Base-by-base conservation (phyloP, 2,888 invertebrate genomes). In the Pyrocoelia pectoralis region DNA sequence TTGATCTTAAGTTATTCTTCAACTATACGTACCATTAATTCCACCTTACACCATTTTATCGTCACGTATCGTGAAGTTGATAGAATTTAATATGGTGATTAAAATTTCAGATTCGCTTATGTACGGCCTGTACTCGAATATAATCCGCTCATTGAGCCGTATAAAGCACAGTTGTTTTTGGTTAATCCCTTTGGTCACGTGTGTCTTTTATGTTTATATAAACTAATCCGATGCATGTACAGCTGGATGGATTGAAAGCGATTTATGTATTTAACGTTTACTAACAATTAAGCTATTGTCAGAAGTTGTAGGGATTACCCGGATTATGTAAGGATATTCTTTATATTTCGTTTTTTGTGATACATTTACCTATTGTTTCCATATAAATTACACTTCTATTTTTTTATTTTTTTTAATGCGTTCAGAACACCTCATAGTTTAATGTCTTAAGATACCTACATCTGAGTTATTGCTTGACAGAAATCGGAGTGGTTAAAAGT, bases 61-160 rank as follows among this genome's bases (percentile, higher is more conserved):
- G 8, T 15, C 43, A 15, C 17, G 17, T 13, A 43, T 40, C 43
- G 1, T 15, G 1, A 2, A 8, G 12, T 43, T 43, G 2, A 43
- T 8, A 43, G 12, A 6, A 14, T 24, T 18, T 56, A 66, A 66
- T 68, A 64, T 61, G 50, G 51, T 62, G 66, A 64, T 73, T 72
- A 72, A 73, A 74, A 71, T 72, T 73, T 71, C 72, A 69, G 66
- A 71, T 69, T 70, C 70, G 68, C 64, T 67, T 70, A 69, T 73
- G 72, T 73, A 72, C 67, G 71, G 68, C 68, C 70, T 59, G 43
- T 64, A 67, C 70, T 67, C 68, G 69, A 68, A 69, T 61, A 68
- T 73, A 71, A 74, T 73, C 72, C 70, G 40, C 40, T 73, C 74
- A 71, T 68, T 73, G 72, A 67, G 68, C 70, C 68, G 74, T 71